These are phyloP conservation scores for Cichladusa arquata DNA, from an alignment of 2,113 vertebrate species.

Conservation along the genomic window DNA sequence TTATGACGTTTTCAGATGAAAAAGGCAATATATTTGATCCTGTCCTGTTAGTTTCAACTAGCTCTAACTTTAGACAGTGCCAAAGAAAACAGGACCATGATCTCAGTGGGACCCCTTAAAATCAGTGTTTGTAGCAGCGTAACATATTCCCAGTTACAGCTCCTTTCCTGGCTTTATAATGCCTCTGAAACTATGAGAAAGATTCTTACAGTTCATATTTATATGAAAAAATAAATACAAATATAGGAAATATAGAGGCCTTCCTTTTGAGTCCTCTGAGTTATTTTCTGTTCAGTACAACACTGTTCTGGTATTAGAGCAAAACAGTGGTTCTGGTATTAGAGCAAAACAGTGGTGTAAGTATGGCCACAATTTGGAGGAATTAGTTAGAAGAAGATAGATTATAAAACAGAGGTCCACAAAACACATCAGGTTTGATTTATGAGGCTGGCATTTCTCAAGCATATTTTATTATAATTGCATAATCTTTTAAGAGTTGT, in stretches of 20 bases:
- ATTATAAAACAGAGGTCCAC: neutral
- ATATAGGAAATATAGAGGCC: neutral
- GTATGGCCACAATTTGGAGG: neutral
- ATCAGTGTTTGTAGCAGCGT: neutral
- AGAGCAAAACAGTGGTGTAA: neutral
- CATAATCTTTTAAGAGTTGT: neutral
- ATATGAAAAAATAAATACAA: neutral
- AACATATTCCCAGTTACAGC: neutral
- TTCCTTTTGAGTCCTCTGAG: neutral
- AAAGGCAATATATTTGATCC: neutral
- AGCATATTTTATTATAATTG: neutral
- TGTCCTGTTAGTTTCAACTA: neutral
- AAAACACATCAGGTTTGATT: neutral
- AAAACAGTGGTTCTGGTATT: neutral
- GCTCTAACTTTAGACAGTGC: neutral
- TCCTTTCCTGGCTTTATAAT: neutral
- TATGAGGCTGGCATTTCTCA: neutral
- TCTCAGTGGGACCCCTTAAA: conserved; percentile 18
- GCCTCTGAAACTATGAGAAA: neutral
- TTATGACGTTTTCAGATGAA: neutral
- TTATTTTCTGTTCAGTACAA: neutral
- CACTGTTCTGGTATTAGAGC: neutral
- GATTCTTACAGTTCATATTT: neutral
- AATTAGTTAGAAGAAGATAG: neutral
- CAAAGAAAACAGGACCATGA: conserved; percentile 3